Base-by-base conservation (phyloP, 2,797 vertebrate species). In the Gadopsis bispinosus region DNA sequence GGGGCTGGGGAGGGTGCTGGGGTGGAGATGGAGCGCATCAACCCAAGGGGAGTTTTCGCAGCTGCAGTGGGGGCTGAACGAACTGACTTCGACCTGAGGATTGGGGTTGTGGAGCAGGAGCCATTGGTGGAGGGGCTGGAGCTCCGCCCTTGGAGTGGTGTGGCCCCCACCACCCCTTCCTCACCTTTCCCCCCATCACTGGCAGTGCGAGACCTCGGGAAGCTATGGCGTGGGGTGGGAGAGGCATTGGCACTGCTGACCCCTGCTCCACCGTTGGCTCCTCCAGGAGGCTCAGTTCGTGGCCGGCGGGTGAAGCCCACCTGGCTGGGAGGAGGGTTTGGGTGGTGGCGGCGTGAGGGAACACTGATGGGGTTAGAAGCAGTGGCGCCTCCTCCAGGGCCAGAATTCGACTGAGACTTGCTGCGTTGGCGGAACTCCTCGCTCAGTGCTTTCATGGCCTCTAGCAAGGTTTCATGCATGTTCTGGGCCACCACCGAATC, bases 401-500 rank as follows among this genome's bases (percentile, higher is more conserved):
- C 94, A 0, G 92, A 92, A 79, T 89, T 93, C 0, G 96, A 95
- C 88, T 96, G 96, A 61, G 95, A 96, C 79, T 96, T 96, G 89
- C 95, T 94, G 39, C 95, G 94, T 45, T 95, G 94, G 19, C 96
- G 95, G 77, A 97, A 96, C 85, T 97, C 96, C 71, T 97, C 96
- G 13, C 96, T 97, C 56, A 97, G 87, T 0, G 96, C 95, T 85
- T 96, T 96, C 96, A 97, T 97, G 61, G 96, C 96, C 60, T 97
- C 96, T n/a, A 97, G 84, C 67, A 97, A 91, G 29, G 96, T 96
- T 87, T 97, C 96, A n/a, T 97, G 96, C 96, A 97, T 97, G 92
- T 97, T 96, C 89, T 97, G 96, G 43, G 96, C 96, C 10, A 96
- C 95, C 68, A 95, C 94, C 0, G 94, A 95, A 85, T 95, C 95